These are phyloP conservation scores for Acanthornis magna DNA, from an alignment of 2,797 vertebrate genomes.

Conservation along the genomic window DNA sequence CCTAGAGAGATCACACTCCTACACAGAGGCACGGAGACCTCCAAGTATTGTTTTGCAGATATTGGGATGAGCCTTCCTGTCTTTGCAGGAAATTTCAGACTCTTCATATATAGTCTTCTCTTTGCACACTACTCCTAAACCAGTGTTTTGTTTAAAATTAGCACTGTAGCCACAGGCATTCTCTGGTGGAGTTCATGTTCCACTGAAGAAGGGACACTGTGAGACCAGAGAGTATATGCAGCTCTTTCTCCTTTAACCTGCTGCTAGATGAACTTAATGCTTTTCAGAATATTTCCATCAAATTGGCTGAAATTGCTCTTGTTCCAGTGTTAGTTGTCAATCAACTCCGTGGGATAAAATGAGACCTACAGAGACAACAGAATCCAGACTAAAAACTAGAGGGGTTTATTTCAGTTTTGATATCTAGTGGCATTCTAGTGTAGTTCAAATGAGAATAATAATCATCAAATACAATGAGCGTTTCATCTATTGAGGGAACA, in stretches of 20 bases:
- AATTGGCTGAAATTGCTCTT: background rate
- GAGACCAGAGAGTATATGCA: background rate
- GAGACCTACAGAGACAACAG: background rate
- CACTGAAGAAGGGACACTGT: background rate
- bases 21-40: background rate
- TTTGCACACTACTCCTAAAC: background rate
- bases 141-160: background rate
- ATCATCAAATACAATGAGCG: background rate
- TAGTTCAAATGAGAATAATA: background rate
- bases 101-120: background rate
- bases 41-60: background rate
- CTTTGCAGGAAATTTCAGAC: background rate
- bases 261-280: background rate
- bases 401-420: background rate
- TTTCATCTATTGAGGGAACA: background rate
- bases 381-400: background rate
- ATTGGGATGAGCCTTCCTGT: background rate
- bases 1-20: background rate
- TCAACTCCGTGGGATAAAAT: background rate
- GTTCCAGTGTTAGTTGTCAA: background rate
- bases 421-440: background rate
- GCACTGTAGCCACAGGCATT: background rate
- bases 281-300: background rate
- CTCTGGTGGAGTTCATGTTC: background rate
- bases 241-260: background rate